Base-by-base conservation (phyloP, 2,888 invertebrate genomes). In the Parapristionchus giblindavisi region DNA sequence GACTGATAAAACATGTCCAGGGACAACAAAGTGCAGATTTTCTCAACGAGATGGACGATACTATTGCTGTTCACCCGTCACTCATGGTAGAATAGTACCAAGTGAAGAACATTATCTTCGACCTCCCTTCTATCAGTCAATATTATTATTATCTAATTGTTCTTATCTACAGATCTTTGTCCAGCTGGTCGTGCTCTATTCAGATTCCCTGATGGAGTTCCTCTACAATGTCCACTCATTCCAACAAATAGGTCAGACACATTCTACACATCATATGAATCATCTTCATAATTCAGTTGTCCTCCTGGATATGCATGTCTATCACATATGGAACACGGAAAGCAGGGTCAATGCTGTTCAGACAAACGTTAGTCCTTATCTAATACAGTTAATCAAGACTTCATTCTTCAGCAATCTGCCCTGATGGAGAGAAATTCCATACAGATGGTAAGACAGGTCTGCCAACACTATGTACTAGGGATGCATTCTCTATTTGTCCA, bases 321-420 rank as follows among this genome's bases (percentile, higher is more conserved):
- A 54, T 79, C 79, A 1, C 81, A 81, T 65, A 81, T 83, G 29
- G 58, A 76, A 3, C 75, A 79, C 24, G 80, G 81, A 0, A 81
- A 81, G 77, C 81, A 83, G 40, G 81, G 83, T 43, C 81, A 81
- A 38, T 83, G 83, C 52, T 83, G 83, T 74, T 77, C 78, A 34
- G 79, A 79, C 38, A 76, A 77, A 52, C 79, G 84, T 83, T 60
- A 78, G 80, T 77, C 52, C 43, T 54, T 21, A 27, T 8, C 27
- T 21, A 63, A 27, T 3, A 2, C 24, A 21, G 17, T 24, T 1
- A 4, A 70, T 14, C 24, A 60, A 34, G 14, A 17, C 21, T 40
- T 3, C 8, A 3, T 27, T 36, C 1, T 80, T 52, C 76, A 82
- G 83, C 83, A 32, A 79, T 83, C 58, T 83, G 83, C 56, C 83